These are phyloP conservation scores for Cataglyphis albicans DNA, from an alignment of 2,888 invertebrate genomes.

Conservation along the genomic window DNA sequence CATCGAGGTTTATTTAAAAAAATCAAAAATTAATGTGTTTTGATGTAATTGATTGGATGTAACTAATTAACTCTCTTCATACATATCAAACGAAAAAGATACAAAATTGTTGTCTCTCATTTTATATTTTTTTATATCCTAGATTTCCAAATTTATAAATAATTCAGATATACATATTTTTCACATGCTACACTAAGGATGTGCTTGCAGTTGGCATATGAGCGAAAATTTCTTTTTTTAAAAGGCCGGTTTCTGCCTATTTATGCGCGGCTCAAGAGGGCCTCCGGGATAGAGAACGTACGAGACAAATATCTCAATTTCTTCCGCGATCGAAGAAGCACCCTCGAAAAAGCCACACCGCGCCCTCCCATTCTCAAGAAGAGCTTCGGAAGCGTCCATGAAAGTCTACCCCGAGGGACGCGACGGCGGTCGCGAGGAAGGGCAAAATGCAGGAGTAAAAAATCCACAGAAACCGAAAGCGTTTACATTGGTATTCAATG, in stretches of 20 bases:
- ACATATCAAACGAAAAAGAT: background rate
- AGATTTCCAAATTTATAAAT: background rate
- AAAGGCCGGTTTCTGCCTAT: slow-evolving; percentile 42
- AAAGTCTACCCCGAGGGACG: slow-evolving; percentile 57
- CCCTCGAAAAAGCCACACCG: slow-evolving; percentile 22
- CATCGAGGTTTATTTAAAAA: background rate
- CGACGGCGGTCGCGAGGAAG: slow-evolving; percentile 38
- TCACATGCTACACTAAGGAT: background rate
- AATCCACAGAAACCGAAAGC: slow-evolving; percentile 72
- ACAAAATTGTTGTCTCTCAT: background rate
- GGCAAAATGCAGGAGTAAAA: slow-evolving; percentile 64
- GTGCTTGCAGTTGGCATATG: slow-evolving; percentile 33
- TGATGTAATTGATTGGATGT: background rate
- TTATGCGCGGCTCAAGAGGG: slow-evolving; percentile 35
- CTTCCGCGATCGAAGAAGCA: slow-evolving; percentile 40
- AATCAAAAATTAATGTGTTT: background rate
- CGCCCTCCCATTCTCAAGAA: slow-evolving; percentile 27
- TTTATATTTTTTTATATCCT: background rate
- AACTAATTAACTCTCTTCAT: background rate
- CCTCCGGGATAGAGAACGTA: slow-evolving; percentile 59
- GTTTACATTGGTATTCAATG: slow-evolving; percentile 84
- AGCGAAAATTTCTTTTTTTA: slow-evolving; percentile 38
- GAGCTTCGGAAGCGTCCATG: slow-evolving; percentile 43
- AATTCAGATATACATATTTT: slow-evolving; percentile 14
- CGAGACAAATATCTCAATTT: slow-evolving; percentile 76